These are phyloP conservation scores for Clunio marinus DNA, from an alignment of 2,888 invertebrate species.

Conservation along the genomic window DNA sequence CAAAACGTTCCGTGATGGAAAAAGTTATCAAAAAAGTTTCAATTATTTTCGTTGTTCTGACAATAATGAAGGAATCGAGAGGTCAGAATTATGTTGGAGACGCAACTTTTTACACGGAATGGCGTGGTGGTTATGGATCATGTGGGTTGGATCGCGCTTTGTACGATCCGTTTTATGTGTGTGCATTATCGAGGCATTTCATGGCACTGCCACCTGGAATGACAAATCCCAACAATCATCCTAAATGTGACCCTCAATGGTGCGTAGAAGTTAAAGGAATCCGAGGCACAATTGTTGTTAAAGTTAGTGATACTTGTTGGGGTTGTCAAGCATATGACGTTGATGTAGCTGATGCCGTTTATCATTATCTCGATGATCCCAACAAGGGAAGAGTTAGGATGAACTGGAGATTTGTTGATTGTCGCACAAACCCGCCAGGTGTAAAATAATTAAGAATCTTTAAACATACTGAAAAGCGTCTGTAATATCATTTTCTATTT, in stretches of 20 bases:
- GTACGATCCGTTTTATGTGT: neutral
- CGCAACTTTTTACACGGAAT: conserved; percentile 17
- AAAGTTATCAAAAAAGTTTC: too few relatives aligned
- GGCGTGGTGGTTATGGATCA: conserved; percentile 1
- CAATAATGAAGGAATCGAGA: too few relatives aligned
- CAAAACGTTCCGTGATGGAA: too few relatives aligned
- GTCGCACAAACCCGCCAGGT: neutral
- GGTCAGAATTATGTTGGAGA: conserved; percentile 19
- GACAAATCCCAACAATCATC: conserved; percentile 25
- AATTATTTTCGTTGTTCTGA: too few relatives aligned
- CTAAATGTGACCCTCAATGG: neutral
- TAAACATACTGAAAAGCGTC: too few relatives aligned
- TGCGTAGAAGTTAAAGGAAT: conserved; percentile 13
- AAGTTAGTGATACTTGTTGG: conserved; percentile 23
- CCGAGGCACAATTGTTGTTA: neutral
- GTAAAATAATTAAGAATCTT: neutral
- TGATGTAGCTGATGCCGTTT: conserved; percentile 13
- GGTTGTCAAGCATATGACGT: conserved; percentile 19
- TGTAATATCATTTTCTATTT: too few relatives aligned
- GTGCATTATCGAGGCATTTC: neutral
- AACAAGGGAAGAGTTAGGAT: neutral
- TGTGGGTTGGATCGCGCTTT: conserved; percentile 17
- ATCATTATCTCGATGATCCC: neutral
- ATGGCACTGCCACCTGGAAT: neutral
- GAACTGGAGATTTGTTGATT: conserved; percentile 14